Evolutionary conservation across 1,140 invertebrate genomes (phyloP).

Genomic region (Drosophila repletoides): DNA sequence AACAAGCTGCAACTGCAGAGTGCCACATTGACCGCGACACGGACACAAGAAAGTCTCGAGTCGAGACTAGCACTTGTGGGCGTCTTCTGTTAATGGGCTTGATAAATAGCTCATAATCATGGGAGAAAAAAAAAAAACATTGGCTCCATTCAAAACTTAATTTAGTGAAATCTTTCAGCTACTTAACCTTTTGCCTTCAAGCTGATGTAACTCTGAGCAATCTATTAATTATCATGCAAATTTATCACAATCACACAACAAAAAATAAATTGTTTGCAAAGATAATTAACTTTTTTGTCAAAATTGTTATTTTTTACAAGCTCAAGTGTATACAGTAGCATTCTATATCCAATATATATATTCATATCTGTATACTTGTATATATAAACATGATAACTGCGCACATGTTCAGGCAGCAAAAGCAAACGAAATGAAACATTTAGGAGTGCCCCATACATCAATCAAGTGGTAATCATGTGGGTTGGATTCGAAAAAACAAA

Average conservation of each 20-base stretch:
- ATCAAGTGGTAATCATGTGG: constrained; percentile 73
- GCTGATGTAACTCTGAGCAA: not conserved
- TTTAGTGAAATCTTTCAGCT: constrained; percentile 43
- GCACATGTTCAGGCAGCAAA: constrained; percentile 25
- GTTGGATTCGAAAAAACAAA: constrained; percentile 31
- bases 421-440: constrained; percentile 41
- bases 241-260: no score
- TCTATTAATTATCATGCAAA: no score
- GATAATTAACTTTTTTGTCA: constrained; percentile 20
- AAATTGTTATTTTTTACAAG: constrained; percentile 5
- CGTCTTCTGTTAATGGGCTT: constrained; percentile 43
- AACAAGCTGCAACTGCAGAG: not conserved
- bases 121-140: constrained; percentile 17
- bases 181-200: constrained; percentile 34
- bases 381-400: constrained; percentile 7
- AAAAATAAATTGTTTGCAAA: constrained; percentile 7
- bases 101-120: constrained; percentile 38
- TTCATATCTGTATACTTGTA: constrained; percentile 36
- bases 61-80: no score
- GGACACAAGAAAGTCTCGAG: no score
- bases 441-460: constrained; percentile 68
- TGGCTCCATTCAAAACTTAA: constrained; percentile 43
- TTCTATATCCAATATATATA: not conserved
- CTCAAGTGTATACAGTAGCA: constrained; percentile 50
- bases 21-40: not conserved